phyloP scores from a whole-genome alignment of 2,113 vertebrate species.

The Aptenodytes patagonicus region DNA sequence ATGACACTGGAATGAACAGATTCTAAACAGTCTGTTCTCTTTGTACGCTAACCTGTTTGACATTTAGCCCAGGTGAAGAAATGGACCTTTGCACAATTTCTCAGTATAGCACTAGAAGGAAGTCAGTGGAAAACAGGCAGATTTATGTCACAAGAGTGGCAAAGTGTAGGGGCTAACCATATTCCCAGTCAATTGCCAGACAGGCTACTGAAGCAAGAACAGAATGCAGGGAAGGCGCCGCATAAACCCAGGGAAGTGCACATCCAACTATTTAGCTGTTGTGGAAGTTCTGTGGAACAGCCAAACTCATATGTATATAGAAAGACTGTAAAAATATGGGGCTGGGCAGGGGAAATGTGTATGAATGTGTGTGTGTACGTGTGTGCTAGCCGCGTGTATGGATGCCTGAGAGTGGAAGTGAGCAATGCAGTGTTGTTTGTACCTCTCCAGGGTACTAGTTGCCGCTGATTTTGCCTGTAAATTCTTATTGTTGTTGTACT shows the following conservation, averaged over 20 bases:
- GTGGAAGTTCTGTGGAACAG: neutral
- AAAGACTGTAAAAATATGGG: constrained; percentile 8
- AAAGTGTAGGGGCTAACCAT: neutral
- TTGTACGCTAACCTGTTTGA: neutral
- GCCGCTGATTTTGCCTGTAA: neutral
- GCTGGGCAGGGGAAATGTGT: constrained; percentile 17
- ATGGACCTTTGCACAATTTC: neutral
- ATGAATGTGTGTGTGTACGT: neutral
- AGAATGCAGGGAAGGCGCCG: neutral
- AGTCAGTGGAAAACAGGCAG: neutral
- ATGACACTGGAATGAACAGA: neutral
- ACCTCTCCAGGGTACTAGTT: neutral
- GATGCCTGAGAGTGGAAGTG: neutral
- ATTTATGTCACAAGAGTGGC: neutral
- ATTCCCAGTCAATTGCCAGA: neutral
- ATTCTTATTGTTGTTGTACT: neutral
- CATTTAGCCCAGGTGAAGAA: rapidly evolving
- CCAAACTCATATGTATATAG: neutral
- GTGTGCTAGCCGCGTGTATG: neutral
- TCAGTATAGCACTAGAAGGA: neutral
- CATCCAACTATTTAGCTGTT: neutral
- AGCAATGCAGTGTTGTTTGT: neutral
- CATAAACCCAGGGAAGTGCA: neutral
- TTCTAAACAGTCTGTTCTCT: neutral
- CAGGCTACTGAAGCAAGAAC: neutral